Evolutionary conservation across 2,113 vertebrate species (phyloP).

Genomic region (Sander vitreus): DNA sequence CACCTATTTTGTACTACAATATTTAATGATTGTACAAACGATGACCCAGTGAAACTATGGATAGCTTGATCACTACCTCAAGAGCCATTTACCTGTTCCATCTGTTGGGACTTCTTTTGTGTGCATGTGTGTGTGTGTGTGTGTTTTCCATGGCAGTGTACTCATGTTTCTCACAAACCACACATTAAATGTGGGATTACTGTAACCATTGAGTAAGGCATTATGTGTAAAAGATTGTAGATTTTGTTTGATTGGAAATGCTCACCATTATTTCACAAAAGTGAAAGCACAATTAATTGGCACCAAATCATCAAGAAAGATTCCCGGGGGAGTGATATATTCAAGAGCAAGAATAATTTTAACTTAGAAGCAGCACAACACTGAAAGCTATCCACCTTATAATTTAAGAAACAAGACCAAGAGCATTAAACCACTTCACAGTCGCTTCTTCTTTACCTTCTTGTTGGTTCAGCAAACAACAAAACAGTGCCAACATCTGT

Average conservation of each 20-base stretch:
- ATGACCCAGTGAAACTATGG: too few relatives aligned
- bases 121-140: neutral
- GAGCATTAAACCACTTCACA: neutral
- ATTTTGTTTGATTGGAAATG: neutral
- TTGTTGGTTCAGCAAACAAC: neutral
- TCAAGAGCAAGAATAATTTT: neutral
- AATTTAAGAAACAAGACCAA: neutral
- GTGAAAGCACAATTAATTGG: neutral
- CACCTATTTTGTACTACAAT: too few relatives aligned
- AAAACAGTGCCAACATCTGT: neutral
- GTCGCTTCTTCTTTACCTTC: neutral
- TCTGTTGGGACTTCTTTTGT: constrained; percentile 49
- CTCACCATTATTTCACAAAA: neutral
- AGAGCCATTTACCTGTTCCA: constrained; percentile 45
- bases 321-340: neutral
- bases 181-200: neutral
- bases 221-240: neutral
- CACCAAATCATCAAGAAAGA: neutral
- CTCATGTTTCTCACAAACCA: neutral
- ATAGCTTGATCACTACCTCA: too few relatives aligned
- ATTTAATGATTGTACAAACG: too few relatives aligned
- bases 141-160: neutral
- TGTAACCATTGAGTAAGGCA: neutral
- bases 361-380: neutral
- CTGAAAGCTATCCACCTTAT: neutral